Conservation (phyloP, 2,888 invertebrate genomes). For the Thymelicus acteon region DNA sequence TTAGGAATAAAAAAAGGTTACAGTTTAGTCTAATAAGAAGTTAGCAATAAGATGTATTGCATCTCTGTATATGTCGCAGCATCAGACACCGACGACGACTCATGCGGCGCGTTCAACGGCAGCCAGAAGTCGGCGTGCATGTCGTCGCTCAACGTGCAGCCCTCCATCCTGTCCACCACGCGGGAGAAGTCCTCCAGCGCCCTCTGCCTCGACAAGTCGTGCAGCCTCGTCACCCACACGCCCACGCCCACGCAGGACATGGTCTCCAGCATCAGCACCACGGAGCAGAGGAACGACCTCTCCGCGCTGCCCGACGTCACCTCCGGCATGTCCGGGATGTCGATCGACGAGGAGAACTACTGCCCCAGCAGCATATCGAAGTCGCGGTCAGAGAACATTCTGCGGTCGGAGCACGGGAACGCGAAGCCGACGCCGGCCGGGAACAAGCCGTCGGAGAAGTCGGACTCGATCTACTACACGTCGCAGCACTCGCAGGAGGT, state of each 20-base stretch:
- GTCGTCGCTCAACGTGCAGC: conserved; percentile 76
- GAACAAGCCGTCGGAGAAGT: conserved; percentile 65
- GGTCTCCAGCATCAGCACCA: conserved; percentile 81
- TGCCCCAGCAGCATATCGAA: conserved; percentile 79
- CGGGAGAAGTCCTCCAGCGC: conserved; percentile 79
- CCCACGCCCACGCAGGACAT: conserved; percentile 82
- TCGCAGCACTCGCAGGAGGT: conserved; percentile 79
- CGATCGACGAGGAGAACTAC: conserved; percentile 79
- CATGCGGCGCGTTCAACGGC: conserved; percentile 77
- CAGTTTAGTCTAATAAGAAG: no score
- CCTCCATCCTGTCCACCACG: conserved; percentile 70
- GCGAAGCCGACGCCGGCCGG: conserved; percentile 53
- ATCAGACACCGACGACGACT: conserved; percentile 80
- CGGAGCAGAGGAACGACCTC: conserved; percentile 76
- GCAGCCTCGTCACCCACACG: conserved; percentile 76
- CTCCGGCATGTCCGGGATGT: conserved; percentile 80
- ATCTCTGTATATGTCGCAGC: conserved; percentile 48
- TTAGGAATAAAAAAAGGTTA: no score
- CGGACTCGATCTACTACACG: conserved; percentile 79
- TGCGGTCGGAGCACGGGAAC: conserved; percentile 73
- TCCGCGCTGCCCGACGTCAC: conserved; percentile 77
- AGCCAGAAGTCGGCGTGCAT: conserved; percentile 80
- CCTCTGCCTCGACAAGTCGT: conserved; percentile 78
- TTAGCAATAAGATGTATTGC: no score
- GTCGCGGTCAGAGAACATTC: conserved; percentile 78